A percentile compares a stretch with the other conserved stretches of the same genome.
Conservation (phyloP, 2,888 invertebrate species). For the Apamea crenata region DNA sequence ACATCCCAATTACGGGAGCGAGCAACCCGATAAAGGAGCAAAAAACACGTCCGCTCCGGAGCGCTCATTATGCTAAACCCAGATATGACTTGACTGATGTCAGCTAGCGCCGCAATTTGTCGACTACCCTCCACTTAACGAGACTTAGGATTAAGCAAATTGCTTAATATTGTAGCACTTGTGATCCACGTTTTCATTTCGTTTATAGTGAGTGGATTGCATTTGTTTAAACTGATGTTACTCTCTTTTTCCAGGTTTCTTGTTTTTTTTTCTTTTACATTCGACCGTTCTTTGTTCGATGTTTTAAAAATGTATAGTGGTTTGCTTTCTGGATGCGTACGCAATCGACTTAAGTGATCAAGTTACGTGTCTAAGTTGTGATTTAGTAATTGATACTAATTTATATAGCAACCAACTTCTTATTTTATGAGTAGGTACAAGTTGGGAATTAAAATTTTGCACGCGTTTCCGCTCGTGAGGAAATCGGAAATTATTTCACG, state of each 20-base stretch:
- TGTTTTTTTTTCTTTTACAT: neutral
- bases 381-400: no score
- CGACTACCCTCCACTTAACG: constrained; percentile 70
- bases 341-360: constrained; percentile 10
- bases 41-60: constrained; percentile 67
- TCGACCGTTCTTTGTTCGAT: constrained; percentile 1
- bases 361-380: neutral
- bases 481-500: neutral
- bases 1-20: constrained; percentile 68
- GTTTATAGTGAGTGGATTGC: constrained; percentile 40
- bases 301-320: constrained; percentile 35
- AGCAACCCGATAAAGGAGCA: constrained; percentile 66
- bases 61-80: constrained; percentile 73
- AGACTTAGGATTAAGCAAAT: constrained; percentile 71
- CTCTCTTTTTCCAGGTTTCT: constrained; percentile 19
- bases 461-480: neutral
- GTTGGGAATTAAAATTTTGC: neutral
- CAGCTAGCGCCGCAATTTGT: constrained; percentile 72
- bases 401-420: neutral
- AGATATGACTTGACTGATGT: constrained; percentile 76
- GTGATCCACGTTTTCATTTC: constrained; percentile 54
- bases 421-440: neutral
- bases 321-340: constrained; percentile 9
- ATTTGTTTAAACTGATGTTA: constrained; percentile 19
- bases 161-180: constrained; percentile 69